Evolutionary conservation across 2,888 invertebrate genomes (phyloP), one percentile per base, ranked within the genome.

Genomic region (Drosophila cyrtoloma): DNA sequence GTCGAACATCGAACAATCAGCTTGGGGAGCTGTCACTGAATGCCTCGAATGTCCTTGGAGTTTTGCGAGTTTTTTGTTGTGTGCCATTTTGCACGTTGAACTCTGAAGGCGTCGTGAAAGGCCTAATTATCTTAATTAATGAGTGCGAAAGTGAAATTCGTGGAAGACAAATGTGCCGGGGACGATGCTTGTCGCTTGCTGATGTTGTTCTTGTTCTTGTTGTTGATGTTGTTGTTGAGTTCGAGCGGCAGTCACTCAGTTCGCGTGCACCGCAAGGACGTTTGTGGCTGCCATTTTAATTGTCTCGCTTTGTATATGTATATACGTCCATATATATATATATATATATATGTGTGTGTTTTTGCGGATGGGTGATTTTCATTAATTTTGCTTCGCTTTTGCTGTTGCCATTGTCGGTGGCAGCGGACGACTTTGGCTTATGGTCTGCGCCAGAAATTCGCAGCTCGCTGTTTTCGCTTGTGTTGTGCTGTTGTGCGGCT

Each of bases 51-150:
- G n/a, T 57, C 39, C 42, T 39, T 57, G 37, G 39, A 56, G 37
- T 69, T 52, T 56, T 64, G 71, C 51, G 56, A 58, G 77, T 32
- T 67, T 64, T 73, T 58, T 72, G 57, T 47, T 71, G 59, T 58
- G n/a, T 56, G 73, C 56, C 56, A 63, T 73, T 74, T 72, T 69
- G 72, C 71, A 80, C 79, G 84, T 79, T 88, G 89, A 90, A 88
- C 90, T 87, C 81, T 81, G 81, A 77, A 86, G 89, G 84, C 84
- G 84, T 76, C 83, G 79, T 47, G 86, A 90, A 90, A 83, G 80
- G 78, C 84, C 89, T 90, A 90, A 91, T 90, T 90, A 91, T 91
- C 89, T 91, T 91, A 90, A 90, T 90, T 90, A 91, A 90, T 90
- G 89, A 84, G 89, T 81, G 91, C 81, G 84, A 88, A 84, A 88